phyloP scores from a whole-genome alignment of 2,113 vertebrate genomes.

The Callaeas wilsoni region DNA sequence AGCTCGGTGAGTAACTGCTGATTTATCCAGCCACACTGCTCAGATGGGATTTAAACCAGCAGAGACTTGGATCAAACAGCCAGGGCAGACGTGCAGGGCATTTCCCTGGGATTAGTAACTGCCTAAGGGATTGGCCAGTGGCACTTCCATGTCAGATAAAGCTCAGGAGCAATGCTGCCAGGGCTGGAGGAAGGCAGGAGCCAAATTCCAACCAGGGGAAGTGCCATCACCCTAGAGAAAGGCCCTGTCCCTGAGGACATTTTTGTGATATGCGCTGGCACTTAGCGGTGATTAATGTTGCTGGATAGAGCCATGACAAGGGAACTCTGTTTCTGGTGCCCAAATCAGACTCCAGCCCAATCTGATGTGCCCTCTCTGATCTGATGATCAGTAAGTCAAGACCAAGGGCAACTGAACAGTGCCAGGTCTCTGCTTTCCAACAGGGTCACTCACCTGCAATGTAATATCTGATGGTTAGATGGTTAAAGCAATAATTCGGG shows the following conservation, averaged over 20 bases:
- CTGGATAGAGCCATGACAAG: background rate
- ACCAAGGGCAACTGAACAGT: background rate
- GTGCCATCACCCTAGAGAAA: background rate
- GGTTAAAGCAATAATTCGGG: background rate
- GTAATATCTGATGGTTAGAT: background rate
- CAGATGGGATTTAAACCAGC: background rate
- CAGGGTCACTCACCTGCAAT: background rate
- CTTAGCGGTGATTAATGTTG: background rate
- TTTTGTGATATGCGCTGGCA: background rate
- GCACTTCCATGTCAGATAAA: background rate
- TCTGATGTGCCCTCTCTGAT: background rate
- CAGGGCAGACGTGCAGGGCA: background rate
- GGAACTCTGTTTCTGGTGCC: background rate
- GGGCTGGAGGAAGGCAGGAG: background rate
- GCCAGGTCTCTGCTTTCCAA: background rate
- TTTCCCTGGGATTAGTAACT: background rate
- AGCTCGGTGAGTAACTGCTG: background rate
- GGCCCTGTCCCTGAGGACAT: background rate
- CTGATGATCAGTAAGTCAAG: background rate
- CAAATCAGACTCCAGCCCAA: background rate
- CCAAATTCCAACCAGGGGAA: background rate
- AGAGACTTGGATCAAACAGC: background rate
- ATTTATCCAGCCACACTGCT: background rate
- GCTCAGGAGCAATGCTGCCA: background rate
- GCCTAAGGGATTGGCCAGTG: background rate